Base-by-base conservation (phyloP, 2,888 invertebrate species). In the Agrotis clavis region DNA sequence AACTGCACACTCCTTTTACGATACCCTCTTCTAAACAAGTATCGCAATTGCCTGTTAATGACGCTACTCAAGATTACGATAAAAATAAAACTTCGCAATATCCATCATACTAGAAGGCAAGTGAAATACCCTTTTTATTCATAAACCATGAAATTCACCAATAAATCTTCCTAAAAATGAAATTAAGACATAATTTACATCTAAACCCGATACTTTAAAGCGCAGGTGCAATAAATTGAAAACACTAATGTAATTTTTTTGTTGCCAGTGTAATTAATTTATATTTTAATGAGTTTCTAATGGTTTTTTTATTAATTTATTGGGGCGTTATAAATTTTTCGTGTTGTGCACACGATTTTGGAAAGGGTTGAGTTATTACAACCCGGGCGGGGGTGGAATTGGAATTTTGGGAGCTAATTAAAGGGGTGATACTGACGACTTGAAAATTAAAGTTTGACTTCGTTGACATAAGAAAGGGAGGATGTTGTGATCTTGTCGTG, bases 231-330 rank as follows among this genome's bases (percentile, higher is more conserved):
- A 67, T 60, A 70, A 82, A 83, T 81, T 78, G 84, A 84, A 85
- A 84, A 81, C 81, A 86, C 79, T 86, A 89, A 89, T 90, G 87
- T 85, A 78, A 77, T 86, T 90, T 89, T 90, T 82, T 79, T 71
- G 74, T 73, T 61, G 60, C 57, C 71, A 80, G 81, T 65, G 85
- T 89, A 91, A 91, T 92, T 91, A 92, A 92, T 92, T 90, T 84
- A 74, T 69, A 84, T 79, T 84, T 86, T 92, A 90, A 92, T 90
- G 90, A 86, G 70, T 86, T 91, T 90, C 91, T 90, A 91, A 92
- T 90, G 88, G 86, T 68, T 81, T 74, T 74, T 79, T 86, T 86
- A 84, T 88, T 86, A 87, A 88, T 87, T 85, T 83, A 81, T 86
- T 74, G 71, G 71, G 74, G 82, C 67, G 84, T 77, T 56, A 67